Evolutionary conservation across 2,113 vertebrate species (phyloP).

Genomic region (Menidia beryllina): DNA sequence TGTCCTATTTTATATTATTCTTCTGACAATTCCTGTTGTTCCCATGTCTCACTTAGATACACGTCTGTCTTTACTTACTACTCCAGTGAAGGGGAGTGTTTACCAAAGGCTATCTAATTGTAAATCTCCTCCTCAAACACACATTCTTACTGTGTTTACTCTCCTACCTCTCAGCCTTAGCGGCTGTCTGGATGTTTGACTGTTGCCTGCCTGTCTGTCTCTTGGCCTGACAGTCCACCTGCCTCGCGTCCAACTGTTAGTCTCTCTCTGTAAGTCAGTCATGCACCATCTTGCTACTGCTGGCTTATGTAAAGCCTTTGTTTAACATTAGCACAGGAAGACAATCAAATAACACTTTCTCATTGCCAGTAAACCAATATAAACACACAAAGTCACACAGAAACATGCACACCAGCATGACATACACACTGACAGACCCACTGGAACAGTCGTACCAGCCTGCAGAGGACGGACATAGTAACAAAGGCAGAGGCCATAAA

Average conservation of each 20-base stretch:
- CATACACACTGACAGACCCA: slow-evolving; percentile 22
- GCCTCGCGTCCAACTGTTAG: slow-evolving; percentile 38
- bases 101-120: slow-evolving; percentile 30
- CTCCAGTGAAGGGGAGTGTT: slow-evolving; percentile 16
- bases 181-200: slow-evolving; percentile 52
- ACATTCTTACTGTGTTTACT: slow-evolving; percentile 49
- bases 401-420: slow-evolving; percentile 17
- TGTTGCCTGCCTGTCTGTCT: slow-evolving; percentile 65
- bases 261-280: slow-evolving; percentile 19
- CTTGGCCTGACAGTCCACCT: slow-evolving; percentile 56
- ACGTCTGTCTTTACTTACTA: neutral
- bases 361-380: slow-evolving; percentile 63
- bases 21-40: slow-evolving; percentile 13
- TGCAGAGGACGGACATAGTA: slow-evolving; percentile 55
- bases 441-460: slow-evolving; percentile 3
- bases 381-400: slow-evolving; percentile 47
- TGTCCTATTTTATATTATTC: slow-evolving; percentile 25
- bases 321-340: slow-evolving; percentile 67
- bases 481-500: slow-evolving; percentile 72
- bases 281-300: slow-evolving; percentile 25
- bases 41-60: neutral
- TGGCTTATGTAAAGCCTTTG: slow-evolving; percentile 62
- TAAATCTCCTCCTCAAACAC: slow-evolving; percentile 49
- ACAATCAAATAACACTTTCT: slow-evolving; percentile 72
- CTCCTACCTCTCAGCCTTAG: slow-evolving; percentile 18